phyloP scores from a whole-genome alignment of 2,797 vertebrate genomes.

The Tragopan temminckii region DNA sequence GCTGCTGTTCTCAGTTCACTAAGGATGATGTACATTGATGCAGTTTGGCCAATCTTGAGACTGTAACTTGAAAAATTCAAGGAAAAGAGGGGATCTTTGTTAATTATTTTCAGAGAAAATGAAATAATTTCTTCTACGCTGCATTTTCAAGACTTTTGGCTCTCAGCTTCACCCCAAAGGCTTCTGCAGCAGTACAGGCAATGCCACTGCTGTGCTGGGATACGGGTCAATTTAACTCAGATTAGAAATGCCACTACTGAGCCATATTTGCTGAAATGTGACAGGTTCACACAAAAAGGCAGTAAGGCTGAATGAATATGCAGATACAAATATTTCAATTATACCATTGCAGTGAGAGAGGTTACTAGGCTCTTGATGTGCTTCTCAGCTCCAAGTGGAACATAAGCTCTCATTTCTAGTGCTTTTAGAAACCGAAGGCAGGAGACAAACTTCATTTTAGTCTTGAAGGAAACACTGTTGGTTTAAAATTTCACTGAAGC shows the following conservation, averaged over 20 bases:
- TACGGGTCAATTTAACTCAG: neutral
- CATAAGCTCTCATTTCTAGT: neutral
- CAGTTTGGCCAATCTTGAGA: neutral
- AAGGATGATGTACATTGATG: neutral
- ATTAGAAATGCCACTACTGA: neutral
- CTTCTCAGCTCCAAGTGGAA: neutral
- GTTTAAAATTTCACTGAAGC: neutral
- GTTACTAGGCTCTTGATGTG: neutral
- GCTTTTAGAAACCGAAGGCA: neutral
- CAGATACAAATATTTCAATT: neutral
- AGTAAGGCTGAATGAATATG: neutral
- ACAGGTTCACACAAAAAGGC: accelerated
- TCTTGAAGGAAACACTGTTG: neutral
- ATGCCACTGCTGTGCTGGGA: neutral
- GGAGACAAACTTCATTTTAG: neutral
- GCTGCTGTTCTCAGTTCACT: neutral
- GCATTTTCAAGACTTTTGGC: neutral
- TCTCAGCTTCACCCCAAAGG: neutral
- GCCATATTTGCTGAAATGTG: neutral
- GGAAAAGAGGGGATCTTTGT: neutral
- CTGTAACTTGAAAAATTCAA: neutral
- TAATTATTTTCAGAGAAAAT: neutral
- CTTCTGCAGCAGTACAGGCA: neutral
- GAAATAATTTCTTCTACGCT: neutral
- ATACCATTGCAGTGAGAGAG: neutral